These are phyloP conservation scores for Tuberolachnus salignus DNA, from an alignment of 2,888 invertebrate species.

Conservation along the genomic window DNA sequence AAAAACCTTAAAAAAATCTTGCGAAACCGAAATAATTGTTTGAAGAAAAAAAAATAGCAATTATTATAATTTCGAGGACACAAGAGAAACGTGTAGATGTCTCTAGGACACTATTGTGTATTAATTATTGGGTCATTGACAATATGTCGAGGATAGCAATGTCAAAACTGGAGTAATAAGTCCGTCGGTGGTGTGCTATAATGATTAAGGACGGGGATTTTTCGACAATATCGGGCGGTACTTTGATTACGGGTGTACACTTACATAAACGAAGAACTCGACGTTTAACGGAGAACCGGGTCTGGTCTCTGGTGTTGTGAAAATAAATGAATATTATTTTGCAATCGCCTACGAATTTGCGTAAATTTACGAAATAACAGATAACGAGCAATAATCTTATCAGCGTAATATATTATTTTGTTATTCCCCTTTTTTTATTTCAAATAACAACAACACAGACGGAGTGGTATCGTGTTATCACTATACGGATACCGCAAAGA, in stretches of 20 bases:
- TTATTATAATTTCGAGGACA: constrained; percentile 53
- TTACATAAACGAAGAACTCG: neutral
- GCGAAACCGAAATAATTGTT: constrained; percentile 46
- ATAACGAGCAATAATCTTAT: constrained; percentile 22
- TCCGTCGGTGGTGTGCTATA: neutral
- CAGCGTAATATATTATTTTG: neutral
- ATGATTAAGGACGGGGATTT: neutral
- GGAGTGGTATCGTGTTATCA: neutral
- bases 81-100: constrained; percentile 51
- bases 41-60: constrained; percentile 21
- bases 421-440: too few species aligned
- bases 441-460: neutral
- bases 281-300: neutral
- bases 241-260: neutral
- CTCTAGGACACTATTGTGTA: constrained; percentile 52
- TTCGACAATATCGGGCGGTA: neutral
- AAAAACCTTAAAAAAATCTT: constrained; percentile 44
- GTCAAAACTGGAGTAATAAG: constrained; percentile 41
- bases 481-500: neutral
- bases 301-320: constrained; percentile 38
- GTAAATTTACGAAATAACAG: neutral
- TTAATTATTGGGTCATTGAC: constrained; percentile 56
- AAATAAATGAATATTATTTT: constrained; percentile 17
- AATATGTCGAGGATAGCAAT: constrained; percentile 23
- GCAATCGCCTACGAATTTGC: constrained; percentile 13